phyloP scores from a whole-genome alignment of 2,797 vertebrate genomes.

The Acropternis orthonyx region DNA sequence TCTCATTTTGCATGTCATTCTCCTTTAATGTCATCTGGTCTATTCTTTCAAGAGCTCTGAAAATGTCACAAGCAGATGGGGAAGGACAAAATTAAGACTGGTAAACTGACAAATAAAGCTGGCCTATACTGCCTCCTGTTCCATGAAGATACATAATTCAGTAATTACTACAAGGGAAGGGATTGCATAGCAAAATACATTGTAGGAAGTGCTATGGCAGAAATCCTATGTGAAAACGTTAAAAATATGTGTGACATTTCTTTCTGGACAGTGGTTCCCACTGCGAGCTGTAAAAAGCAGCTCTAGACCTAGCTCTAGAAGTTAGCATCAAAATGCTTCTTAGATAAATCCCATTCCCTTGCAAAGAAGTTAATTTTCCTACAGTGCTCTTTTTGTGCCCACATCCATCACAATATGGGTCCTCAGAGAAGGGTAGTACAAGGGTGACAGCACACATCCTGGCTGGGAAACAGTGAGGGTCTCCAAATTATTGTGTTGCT shows the following conservation, averaged over 20 bases:
- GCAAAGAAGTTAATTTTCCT: background rate
- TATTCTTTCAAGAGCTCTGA: background rate
- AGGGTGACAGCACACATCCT: background rate
- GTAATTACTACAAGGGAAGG: background rate
- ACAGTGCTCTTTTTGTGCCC: background rate
- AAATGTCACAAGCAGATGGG: rapidly evolving
- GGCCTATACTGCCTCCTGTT: background rate
- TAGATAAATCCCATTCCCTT: background rate
- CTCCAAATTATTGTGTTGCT: background rate
- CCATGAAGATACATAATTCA: background rate
- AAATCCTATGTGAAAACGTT: background rate
- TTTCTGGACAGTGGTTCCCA: background rate
- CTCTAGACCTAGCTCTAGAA: background rate
- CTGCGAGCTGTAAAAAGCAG: background rate
- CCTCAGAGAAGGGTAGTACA: background rate
- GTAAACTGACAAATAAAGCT: background rate
- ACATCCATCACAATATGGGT: rapidly evolving
- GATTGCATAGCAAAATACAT: background rate
- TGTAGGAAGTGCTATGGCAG: background rate
- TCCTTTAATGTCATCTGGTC: background rate
- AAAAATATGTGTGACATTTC: background rate
- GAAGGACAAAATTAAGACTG: background rate
- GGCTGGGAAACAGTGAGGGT: background rate
- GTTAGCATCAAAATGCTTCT: background rate
- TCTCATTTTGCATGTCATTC: rapidly evolving